A percentile compares a stretch with the other conserved stretches of the same genome.
Conservation (phyloP, 2,113 vertebrate genomes). For the Okapia johnstoni region DNA sequence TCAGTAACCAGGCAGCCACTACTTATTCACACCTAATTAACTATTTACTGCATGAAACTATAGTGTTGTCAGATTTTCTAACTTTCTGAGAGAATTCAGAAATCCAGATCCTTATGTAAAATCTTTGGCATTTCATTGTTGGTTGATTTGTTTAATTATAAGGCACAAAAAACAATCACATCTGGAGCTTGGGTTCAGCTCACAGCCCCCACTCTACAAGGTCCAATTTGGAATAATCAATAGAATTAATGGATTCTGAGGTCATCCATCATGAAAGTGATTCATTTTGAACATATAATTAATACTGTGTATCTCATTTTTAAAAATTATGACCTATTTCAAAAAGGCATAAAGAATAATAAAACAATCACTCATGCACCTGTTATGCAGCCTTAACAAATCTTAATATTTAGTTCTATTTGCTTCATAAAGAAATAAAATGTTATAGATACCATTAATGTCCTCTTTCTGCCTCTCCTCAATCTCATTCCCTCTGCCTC, state of each 20-base stretch:
- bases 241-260: conserved; percentile 43
- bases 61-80: not conserved
- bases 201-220: not conserved
- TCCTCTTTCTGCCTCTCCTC: not conserved
- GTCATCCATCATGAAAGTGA: conserved; percentile 27
- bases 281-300: conserved; percentile 46
- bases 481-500: not conserved
- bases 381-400: not conserved
- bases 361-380: conserved; percentile 25
- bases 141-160: not conserved
- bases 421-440: conserved; percentile 49
- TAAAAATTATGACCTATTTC: conserved; percentile 39
- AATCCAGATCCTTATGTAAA: conserved; percentile 16
- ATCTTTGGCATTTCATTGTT: not conserved
- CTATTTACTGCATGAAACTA: not conserved
- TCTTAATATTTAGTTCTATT: conserved; percentile 39
- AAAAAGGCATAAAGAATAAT: conserved; percentile 37
- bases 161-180: not conserved
- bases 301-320: conserved; percentile 26
- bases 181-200: conserved; percentile 5
- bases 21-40: not conserved
- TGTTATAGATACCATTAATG: not conserved
- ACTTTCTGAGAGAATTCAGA: conserved; percentile 27
- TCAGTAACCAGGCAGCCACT: not conserved
- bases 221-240: conserved; percentile 27